These are phyloP conservation scores for Lutraria lutraria DNA, from an alignment of 2,888 invertebrate species.

Conservation along the genomic window DNA sequence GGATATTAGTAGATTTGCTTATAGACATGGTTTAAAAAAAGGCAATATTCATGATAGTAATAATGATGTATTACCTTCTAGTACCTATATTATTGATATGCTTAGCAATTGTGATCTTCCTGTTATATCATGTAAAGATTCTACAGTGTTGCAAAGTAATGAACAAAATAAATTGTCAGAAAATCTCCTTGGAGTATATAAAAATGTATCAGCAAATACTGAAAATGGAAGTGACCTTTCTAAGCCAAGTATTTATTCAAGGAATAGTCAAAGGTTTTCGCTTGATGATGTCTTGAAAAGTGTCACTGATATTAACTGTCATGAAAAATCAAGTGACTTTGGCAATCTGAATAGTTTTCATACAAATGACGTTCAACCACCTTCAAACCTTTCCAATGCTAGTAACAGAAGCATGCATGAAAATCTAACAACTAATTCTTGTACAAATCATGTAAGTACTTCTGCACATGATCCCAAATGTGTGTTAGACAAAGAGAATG, in stretches of 20 bases:
- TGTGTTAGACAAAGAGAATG: not conserved
- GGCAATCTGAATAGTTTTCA: not conserved
- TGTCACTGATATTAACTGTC: slow-evolving; percentile 34
- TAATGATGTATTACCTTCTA: not conserved
- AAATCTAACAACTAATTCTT: not conserved
- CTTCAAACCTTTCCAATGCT: not conserved
- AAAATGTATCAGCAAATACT: not conserved
- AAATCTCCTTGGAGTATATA: not conserved
- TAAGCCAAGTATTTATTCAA: not conserved
- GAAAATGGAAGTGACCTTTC: not conserved
- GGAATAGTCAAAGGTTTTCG: slow-evolving; percentile 10
- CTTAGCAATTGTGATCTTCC: not conserved
- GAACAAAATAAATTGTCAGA: not conserved
- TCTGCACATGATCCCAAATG: not conserved
- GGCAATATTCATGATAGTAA: not conserved
- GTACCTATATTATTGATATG: not conserved
- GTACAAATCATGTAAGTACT: not conserved
- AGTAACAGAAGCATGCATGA: not conserved
- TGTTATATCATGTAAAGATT: not conserved
- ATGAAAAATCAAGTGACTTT: not conserved
- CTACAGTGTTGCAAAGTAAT: not conserved
- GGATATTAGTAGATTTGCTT: slow-evolving; percentile 61
- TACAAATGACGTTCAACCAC: not conserved
- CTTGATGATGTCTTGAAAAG: slow-evolving; percentile 43
- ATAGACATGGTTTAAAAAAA: slow-evolving; percentile 53